These are phyloP conservation scores for Limnephilus marmoratus DNA, from an alignment of 2,888 invertebrate genomes.

Conservation along the genomic window DNA sequence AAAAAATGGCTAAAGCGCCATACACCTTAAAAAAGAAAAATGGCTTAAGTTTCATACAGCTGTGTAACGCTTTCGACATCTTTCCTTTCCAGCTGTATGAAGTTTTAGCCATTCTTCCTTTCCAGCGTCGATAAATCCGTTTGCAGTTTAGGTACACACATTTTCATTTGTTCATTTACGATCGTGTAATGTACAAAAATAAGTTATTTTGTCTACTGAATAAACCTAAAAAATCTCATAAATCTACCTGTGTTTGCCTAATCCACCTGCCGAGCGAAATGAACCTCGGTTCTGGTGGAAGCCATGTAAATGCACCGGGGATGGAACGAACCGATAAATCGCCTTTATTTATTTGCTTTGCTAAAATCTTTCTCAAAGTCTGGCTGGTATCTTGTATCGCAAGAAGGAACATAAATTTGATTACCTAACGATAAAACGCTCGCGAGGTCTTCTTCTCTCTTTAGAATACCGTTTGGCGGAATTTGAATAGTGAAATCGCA, in stretches of 20 bases:
- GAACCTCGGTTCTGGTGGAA: not conserved
- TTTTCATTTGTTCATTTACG: not conserved
- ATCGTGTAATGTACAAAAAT: not conserved
- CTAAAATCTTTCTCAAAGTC: constrained; percentile 22
- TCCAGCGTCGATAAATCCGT: not conserved
- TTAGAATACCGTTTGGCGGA: constrained; percentile 10
- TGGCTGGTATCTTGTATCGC: not conserved
- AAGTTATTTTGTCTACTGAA: not conserved
- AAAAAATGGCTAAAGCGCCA: no score
- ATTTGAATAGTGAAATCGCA: constrained; percentile 26
- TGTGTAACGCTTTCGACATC: no score
- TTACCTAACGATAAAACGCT: not conserved
- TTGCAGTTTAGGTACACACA: not conserved
- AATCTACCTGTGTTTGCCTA: not conserved
- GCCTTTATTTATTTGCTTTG: constrained; percentile 22
- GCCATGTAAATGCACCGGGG: constrained; percentile 27
- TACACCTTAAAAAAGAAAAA: no score
- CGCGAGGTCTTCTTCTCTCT: not conserved
- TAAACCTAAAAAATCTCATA: not conserved
- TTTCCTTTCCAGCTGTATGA: no score
- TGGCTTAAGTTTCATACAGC: no score
- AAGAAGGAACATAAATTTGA: constrained; percentile 27
- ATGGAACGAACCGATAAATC: constrained; percentile 19
- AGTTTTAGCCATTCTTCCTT: no score
- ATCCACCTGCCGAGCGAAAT: not conserved